Evolutionary conservation across 2,113 vertebrate species (phyloP).

Genomic region (Pithys albifrons): DNA sequence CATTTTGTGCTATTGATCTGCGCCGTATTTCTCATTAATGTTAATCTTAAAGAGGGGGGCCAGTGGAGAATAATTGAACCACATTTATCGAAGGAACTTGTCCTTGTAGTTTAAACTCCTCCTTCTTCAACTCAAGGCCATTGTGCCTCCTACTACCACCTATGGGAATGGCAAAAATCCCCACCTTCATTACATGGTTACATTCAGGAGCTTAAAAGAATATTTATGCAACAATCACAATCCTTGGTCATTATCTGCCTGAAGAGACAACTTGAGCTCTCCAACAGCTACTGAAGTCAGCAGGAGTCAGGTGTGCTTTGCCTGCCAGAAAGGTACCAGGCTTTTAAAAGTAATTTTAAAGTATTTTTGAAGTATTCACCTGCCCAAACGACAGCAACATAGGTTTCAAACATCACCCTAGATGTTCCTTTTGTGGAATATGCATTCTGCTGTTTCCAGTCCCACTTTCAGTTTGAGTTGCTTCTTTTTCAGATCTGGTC

Average conservation of each 20-base stretch:
- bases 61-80: background rate
- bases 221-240: background rate
- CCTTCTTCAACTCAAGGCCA: background rate
- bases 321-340: background rate
- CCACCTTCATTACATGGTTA: background rate
- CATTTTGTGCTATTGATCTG: slow-evolving; percentile 7
- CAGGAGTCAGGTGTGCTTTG: fast-evolving
- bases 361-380: background rate
- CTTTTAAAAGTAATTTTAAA: background rate
- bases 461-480: background rate
- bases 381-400: background rate
- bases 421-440: background rate
- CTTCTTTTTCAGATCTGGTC: background rate
- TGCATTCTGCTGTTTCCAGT: background rate
- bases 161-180: background rate
- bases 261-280: background rate
- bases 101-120: background rate
- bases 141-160: background rate
- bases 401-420: background rate
- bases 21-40: background rate
- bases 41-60: background rate
- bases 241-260: background rate
- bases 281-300: background rate
- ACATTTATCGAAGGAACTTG: background rate
- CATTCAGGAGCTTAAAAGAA: background rate